These are phyloP conservation scores for Formica aserva DNA, from an alignment of 2,888 invertebrate species.

Conservation along the genomic window DNA sequence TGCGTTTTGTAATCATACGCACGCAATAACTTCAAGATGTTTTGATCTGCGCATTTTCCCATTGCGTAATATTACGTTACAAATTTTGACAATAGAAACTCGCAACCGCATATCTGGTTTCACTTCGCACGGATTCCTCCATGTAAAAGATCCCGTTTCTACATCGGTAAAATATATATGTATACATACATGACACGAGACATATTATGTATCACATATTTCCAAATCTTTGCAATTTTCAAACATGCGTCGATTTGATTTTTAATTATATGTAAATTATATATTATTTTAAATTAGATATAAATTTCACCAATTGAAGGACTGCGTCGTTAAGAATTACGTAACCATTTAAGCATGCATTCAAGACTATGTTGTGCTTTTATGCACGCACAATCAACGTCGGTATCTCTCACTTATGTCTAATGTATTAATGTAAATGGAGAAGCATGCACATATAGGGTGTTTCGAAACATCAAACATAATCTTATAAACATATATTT, in stretches of 20 bases:
- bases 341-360: background rate
- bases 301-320: background rate
- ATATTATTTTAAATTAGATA: background rate
- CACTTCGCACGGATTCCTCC: conserved; percentile 34
- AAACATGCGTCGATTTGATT: background rate
- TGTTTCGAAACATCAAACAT: background rate
- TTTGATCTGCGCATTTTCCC: background rate
- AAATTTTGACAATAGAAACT: conserved; percentile 56
- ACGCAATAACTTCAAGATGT: background rate
- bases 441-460: background rate
- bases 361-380: background rate
- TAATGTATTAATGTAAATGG: background rate
- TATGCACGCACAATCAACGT: background rate
- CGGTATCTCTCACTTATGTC: background rate
- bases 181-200: background rate
- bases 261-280: background rate
- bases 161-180: background rate
- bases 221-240: background rate
- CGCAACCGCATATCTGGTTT: conserved; percentile 53
- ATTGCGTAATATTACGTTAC: conserved; percentile 58
- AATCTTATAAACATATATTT: background rate
- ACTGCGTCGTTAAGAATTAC: background rate
- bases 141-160: conserved; percentile 57
- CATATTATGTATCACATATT: background rate
- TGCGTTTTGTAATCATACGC: background rate